Conservation (phyloP, 2,888 invertebrate species). For the Tetranychus truncatus region DNA sequence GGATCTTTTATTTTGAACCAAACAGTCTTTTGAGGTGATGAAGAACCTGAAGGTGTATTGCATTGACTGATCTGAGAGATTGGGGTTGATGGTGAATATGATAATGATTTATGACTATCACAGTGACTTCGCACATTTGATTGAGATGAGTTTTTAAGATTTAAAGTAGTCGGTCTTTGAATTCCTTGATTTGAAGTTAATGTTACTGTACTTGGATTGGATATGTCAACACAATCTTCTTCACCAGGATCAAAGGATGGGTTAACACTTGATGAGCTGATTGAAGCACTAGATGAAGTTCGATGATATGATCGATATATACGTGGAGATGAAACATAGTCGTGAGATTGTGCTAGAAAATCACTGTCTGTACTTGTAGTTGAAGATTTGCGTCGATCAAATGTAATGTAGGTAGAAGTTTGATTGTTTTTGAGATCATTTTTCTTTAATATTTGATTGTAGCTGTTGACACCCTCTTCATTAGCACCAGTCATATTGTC, state of each 20-base stretch:
- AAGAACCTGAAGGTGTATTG: background rate
- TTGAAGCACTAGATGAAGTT: constrained; percentile 56
- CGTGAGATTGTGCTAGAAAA: constrained; percentile 10
- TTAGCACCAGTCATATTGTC: constrained; percentile 81
- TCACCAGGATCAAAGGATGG: constrained; percentile 46
- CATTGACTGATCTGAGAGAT: background rate
- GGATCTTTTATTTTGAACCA: constrained; percentile 6
- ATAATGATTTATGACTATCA: background rate
- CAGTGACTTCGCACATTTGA: background rate
- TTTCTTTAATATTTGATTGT: background rate
- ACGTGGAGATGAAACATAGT: background rate
- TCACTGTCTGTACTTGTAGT: constrained; percentile 51
- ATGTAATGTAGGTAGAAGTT: constrained; percentile 30
- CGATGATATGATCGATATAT: constrained; percentile 43
- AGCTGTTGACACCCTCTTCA: constrained; percentile 33
- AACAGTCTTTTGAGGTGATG: background rate
- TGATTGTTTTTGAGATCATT: constrained; percentile 36
- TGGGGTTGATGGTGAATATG: background rate
- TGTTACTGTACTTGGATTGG: constrained; percentile 1
- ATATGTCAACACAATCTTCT: constrained; percentile 21
- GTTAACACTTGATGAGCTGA: constrained; percentile 43
- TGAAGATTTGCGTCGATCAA: constrained; percentile 49
- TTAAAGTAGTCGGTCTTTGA: constrained; percentile 6
- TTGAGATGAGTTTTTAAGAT: background rate
- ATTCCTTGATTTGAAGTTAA: constrained; percentile 23